A percentile compares a stretch with the other conserved stretches of the same genome.
phyloP scores from a whole-genome alignment of 1,140 invertebrate species.

The Drosophila kurseongensis region DNA sequence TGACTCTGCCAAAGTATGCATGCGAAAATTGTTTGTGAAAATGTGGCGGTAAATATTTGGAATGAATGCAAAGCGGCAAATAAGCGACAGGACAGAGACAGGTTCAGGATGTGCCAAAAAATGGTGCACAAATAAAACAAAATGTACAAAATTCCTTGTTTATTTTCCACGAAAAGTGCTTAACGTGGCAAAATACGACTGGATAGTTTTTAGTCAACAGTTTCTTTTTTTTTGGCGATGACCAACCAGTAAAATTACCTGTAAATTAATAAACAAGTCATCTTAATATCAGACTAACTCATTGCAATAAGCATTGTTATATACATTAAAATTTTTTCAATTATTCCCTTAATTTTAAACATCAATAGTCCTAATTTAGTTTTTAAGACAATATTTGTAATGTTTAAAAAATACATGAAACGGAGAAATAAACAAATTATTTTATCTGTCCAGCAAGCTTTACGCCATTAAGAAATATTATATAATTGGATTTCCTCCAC shows the following conservation, averaged over 20 bases:
- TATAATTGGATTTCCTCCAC: not conserved
- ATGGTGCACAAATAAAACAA: constrained; percentile 40
- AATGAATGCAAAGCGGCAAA: constrained; percentile 77
- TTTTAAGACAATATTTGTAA: too few relatives aligned
- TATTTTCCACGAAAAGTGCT: constrained; percentile 13
- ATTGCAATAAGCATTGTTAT: too few relatives aligned
- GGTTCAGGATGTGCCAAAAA: constrained; percentile 59
- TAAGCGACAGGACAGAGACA: constrained; percentile 63
- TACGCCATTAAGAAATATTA: not conserved
- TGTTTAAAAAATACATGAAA: too few relatives aligned
- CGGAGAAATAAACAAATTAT: too few relatives aligned
- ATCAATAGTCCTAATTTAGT: too few relatives aligned
- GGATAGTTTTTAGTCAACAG: not conserved
- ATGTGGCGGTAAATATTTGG: constrained; percentile 75
- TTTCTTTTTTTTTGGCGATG: too few relatives aligned
- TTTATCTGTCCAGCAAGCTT: too few relatives aligned
- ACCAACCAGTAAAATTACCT: too few relatives aligned
- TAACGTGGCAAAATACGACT: not conserved
- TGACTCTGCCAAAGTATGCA: constrained; percentile 62
- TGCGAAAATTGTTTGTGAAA: constrained; percentile 73
- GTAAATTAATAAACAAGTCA: too few relatives aligned
- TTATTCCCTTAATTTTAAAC: too few relatives aligned
- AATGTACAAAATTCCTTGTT: constrained; percentile 25
- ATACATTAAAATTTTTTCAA: too few relatives aligned
- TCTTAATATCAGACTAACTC: too few relatives aligned